phyloP scores from a whole-genome alignment of 2,797 vertebrate species.

The Gallirallus australis region DNA sequence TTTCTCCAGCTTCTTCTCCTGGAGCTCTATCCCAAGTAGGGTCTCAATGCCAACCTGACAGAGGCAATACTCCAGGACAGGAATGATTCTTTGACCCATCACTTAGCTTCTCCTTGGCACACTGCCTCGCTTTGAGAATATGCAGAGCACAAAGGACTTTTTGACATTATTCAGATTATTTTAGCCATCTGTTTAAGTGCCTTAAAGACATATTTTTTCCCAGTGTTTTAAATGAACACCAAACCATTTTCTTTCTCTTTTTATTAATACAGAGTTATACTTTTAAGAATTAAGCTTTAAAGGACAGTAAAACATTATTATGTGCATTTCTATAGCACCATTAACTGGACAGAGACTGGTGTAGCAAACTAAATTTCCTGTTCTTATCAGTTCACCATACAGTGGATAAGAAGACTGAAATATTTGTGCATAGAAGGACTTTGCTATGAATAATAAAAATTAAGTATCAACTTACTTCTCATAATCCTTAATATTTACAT shows the following conservation, averaged over 20 bases:
- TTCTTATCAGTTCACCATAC: not conserved
- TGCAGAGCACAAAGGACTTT: not conserved
- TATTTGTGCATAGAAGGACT: not conserved
- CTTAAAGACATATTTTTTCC: not conserved
- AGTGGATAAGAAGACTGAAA: not conserved
- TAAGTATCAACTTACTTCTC: not conserved
- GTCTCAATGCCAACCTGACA: not conserved
- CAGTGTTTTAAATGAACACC: not conserved
- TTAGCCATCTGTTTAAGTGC: not conserved
- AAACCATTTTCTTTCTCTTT: not conserved
- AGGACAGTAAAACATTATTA: not conserved
- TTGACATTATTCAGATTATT: not conserved
- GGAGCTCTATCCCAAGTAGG: not conserved
- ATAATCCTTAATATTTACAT: not conserved
- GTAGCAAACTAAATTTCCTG: not conserved
- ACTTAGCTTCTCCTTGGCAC: not conserved
- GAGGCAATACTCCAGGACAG: not conserved
- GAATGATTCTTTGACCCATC: not conserved
- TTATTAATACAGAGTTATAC: not conserved
- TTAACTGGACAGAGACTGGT: not conserved
- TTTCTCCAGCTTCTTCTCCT: not conserved
- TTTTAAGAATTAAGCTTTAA: not conserved
- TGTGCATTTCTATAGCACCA: not conserved
- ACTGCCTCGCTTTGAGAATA: not conserved
- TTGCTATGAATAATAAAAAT: not conserved